Base-by-base conservation (phyloP, 35 echinoderm and acorn worm genomes). In the Ophiothrix spiculata region DNA sequence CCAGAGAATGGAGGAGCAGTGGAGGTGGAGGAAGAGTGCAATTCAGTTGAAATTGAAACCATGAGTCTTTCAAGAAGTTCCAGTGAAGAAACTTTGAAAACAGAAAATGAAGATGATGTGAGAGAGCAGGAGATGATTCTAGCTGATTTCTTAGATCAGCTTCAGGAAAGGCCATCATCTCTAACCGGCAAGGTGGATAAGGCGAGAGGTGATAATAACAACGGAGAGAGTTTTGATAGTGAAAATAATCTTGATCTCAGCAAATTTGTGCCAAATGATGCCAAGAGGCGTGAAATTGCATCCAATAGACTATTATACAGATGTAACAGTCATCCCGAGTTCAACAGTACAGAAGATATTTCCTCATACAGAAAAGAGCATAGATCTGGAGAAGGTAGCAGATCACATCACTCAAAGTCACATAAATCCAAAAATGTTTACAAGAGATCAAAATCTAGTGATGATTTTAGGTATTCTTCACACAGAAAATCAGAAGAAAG, bases 71-170 rank as follows among this genome's bases (percentile, higher is more conserved):
- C 87, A n/a, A 79, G 89, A 17, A 95, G 93, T 64, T 95, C 93
- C 17, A 90, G 90, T 63, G 93, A 91, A 16, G 89, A 95, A 31
- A 90, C 85, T 38, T 81, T 88, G 83, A 95, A 92, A 77, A 88
- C 77, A 23, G 74, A 81, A 39, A 90, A 95, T 80, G 83, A 91
- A 23, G 92, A 90, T 54, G 92, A 95, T 49, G 87, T 41, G 33
- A 63, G 73, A 46, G 74, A 76, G 8, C 80, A 80, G 21, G 89
- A 91, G 10, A 46, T 95, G 80, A 91, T 81, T 36, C 84, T 95
- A 77, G 89, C 91, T 35, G 93, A 95, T 32, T 95, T 95, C 42
- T 78, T 95, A 74, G 77, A 95, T 81, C 93, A 95, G 40, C 85
- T 95, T 63, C 84, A 87, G 16, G 81, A 82, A 38, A 75, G 78